Evolutionary conservation across 2,888 invertebrate species (phyloP).

Genomic region (Mythimna loreyi): DNA sequence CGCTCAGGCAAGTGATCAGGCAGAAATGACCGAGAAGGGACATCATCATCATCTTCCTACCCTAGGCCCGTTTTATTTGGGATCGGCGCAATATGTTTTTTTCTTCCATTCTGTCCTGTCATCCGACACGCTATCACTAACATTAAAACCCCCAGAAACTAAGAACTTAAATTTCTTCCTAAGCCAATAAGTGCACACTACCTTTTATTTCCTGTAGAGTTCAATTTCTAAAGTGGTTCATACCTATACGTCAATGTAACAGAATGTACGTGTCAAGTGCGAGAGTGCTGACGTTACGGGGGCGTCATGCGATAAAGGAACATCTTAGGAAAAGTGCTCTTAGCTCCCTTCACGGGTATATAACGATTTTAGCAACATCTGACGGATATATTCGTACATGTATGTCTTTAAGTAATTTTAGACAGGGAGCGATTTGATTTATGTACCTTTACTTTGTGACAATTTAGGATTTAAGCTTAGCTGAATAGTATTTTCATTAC

Average conservation of each 20-base stretch:
- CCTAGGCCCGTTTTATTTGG: too few species aligned
- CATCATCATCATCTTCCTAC: too few species aligned
- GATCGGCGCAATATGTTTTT: too few species aligned
- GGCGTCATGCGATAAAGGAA: slow-evolving; percentile 28
- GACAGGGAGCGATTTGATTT: slow-evolving; percentile 1
- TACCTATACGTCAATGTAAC: slow-evolving; percentile 2
- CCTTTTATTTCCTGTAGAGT: slow-evolving; percentile 3
- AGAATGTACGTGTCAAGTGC: slow-evolving; percentile 14
- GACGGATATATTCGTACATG: slow-evolving; percentile 6
- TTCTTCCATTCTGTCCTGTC: too few species aligned
- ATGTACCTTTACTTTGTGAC: too few species aligned
- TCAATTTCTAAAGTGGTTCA: slow-evolving; percentile 26
- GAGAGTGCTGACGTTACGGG: slow-evolving; percentile 26
- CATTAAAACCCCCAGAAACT: too few species aligned
- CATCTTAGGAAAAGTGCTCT: slow-evolving; percentile 28
- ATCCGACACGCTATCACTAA: too few species aligned
- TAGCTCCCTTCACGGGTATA: not conserved
- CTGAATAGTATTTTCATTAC: too few species aligned
- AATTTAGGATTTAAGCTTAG: too few species aligned
- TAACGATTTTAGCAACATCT: slow-evolving; percentile 33
- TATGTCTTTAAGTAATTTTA: not conserved
- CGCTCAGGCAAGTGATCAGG: too few species aligned
- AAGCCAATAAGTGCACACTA: not conserved
- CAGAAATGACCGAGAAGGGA: too few species aligned
- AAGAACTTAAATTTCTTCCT: not conserved